A percentile compares a stretch with the other conserved stretches of the same genome.
Conservation (phyloP, 2,888 invertebrate species). For the Brachyptera putata region DNA sequence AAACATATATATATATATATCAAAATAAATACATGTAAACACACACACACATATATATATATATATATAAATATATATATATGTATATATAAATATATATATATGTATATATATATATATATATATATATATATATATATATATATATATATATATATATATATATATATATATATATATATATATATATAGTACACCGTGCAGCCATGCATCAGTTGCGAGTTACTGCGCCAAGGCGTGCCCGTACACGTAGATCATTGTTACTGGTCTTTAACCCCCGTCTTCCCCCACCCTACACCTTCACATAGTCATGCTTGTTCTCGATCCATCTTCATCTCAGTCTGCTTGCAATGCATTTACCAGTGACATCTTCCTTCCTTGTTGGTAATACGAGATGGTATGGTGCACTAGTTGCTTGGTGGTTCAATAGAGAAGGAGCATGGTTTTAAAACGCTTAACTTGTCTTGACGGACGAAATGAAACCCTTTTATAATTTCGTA, state of each 20-base stretch:
- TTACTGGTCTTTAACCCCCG: constrained; percentile 9
- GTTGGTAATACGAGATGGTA: background rate
- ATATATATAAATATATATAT: too few species aligned
- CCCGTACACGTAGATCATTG: constrained; percentile 20
- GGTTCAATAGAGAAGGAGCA: background rate
- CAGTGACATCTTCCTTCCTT: background rate
- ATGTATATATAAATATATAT: too few species aligned
- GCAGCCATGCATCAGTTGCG: constrained; percentile 18
- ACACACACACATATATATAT: too few species aligned
- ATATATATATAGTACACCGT: too few species aligned
- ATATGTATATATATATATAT: too few species aligned
- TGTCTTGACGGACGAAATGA: background rate
- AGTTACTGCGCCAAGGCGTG: constrained; percentile 17
- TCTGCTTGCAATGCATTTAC: constrained; percentile 6
- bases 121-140: too few species aligned
- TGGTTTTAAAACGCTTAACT: too few species aligned
- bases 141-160: too few species aligned
- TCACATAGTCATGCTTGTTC: constrained; percentile 2
- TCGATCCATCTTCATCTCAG: constrained; percentile 15
- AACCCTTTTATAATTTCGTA: background rate
- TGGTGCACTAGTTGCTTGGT: background rate
- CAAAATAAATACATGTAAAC: too few species aligned
- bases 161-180: too few species aligned
- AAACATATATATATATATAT: too few species aligned
- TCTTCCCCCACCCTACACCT: constrained; percentile 5